Conservation (phyloP, 1,140 invertebrate genomes). For the Thereuonema tuberculata region DNA sequence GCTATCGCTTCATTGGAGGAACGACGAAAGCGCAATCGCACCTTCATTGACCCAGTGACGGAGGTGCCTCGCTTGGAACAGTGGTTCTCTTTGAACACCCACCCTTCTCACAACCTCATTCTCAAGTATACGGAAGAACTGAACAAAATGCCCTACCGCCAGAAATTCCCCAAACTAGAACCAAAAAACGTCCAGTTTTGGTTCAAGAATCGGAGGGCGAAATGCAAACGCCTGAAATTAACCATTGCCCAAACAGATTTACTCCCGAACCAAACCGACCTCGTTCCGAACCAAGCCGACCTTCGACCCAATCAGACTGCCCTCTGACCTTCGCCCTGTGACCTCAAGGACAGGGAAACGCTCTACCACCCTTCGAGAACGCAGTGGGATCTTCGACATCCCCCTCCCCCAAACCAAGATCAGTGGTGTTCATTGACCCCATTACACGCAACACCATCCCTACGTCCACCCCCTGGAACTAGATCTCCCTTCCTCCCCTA, state of each 20-base stretch:
- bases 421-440: too few species aligned
- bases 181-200: conserved; percentile 94
- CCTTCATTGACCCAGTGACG: conserved; percentile 97
- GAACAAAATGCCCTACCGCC: conserved; percentile 74
- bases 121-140: conserved; percentile 92
- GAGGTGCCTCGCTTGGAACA: conserved; percentile 92
- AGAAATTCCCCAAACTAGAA: conserved; percentile 90
- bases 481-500: too few species aligned
- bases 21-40: conserved; percentile 81
- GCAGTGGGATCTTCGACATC: too few species aligned
- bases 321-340: too few species aligned
- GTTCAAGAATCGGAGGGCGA: conserved; percentile 63
- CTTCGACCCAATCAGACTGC: too few species aligned
- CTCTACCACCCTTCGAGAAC: too few species aligned
- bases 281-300: too few species aligned
- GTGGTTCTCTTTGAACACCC: conserved; percentile 95
- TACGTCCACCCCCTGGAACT: background rate
- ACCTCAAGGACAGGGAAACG: too few species aligned
- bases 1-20: conserved; percentile 50
- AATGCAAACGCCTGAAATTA: conserved; percentile 64
- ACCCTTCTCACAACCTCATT: conserved; percentile 91
- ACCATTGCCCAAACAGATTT: too few species aligned
- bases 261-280: too few species aligned
- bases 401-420: too few species aligned
- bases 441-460: background rate